Evolutionary conservation across 2,888 invertebrate genomes (phyloP).

Genomic region (Craniophora ligustri): DNA sequence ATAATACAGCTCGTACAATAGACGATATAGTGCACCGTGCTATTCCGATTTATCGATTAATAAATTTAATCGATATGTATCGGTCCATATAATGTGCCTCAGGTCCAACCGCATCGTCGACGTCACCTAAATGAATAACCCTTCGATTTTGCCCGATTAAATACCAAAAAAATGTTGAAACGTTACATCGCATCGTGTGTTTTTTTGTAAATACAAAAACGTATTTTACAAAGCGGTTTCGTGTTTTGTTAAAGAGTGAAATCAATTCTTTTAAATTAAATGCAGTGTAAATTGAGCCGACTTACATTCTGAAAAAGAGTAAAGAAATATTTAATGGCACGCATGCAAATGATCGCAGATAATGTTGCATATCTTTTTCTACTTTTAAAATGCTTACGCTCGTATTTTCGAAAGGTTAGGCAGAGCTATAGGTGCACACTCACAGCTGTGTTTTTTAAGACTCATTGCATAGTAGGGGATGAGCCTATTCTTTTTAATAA

Average conservation of each 20-base stretch:
- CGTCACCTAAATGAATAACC: constrained; percentile 49
- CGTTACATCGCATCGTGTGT: constrained; percentile 30
- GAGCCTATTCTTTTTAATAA: too few relatives aligned
- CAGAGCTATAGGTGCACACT: too few relatives aligned
- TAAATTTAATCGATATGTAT: constrained; percentile 54
- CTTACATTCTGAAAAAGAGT: constrained; percentile 2
- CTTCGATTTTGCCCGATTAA: constrained; percentile 25
- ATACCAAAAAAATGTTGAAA: constrained; percentile 18
- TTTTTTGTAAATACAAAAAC: constrained; percentile 26
- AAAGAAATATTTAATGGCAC: background rate
- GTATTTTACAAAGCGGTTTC: constrained; percentile 37
- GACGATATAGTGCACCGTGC: constrained; percentile 31
- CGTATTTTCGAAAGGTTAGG: too few relatives aligned
- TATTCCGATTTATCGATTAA: constrained; percentile 47
- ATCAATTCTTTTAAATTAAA: constrained; percentile 8
- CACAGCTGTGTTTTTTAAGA: too few relatives aligned
- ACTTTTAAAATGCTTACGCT: too few relatives aligned
- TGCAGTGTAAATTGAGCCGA: background rate
- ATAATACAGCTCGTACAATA: constrained; percentile 43
- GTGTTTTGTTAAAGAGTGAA: constrained; percentile 28
- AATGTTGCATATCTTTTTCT: too few relatives aligned
- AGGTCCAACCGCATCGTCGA: constrained; percentile 31
- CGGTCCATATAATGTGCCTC: constrained; percentile 39
- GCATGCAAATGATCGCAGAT: too few relatives aligned
- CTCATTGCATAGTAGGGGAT: too few relatives aligned